Conservation (phyloP, 2,797 vertebrate species). For the Centroberyx gerrardi region DNA sequence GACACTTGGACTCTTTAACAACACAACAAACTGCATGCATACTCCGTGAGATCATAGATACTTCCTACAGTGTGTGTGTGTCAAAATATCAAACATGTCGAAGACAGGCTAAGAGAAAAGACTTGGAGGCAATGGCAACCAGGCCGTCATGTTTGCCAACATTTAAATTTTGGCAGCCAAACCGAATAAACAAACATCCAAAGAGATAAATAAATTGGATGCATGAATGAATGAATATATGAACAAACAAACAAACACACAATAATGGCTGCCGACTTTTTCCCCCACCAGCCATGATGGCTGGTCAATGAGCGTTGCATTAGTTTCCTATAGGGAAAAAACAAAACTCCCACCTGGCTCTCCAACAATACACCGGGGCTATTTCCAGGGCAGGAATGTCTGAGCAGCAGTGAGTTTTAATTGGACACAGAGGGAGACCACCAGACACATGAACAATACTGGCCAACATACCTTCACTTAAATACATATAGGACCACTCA, state of each 20-base stretch:
- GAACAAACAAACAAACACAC: not conserved
- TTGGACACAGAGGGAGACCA: conserved; percentile 10
- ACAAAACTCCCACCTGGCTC: conserved; percentile 1
- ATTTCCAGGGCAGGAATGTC: conserved; percentile 18
- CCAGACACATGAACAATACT: conserved; percentile 8
- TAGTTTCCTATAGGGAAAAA: not conserved
- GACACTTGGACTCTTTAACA: not conserved
- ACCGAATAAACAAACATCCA: conserved; percentile 2
- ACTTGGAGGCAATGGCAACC: conserved; percentile 22
- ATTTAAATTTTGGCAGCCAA: conserved; percentile 15
- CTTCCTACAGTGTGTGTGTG: conserved; percentile 5
- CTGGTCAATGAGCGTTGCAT: not conserved
- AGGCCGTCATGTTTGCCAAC: not conserved
- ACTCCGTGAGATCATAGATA: conserved; percentile 2
- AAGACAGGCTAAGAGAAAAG: conserved; percentile 1
- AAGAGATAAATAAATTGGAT: not conserved
- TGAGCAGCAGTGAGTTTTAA: conserved; percentile 10
- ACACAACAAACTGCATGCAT: conserved; percentile 16
- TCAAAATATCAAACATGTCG: conserved; percentile 11
- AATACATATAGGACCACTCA: not conserved
- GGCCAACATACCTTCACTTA: not conserved
- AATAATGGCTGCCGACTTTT: not conserved
- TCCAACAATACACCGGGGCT: not conserved
- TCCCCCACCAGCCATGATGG: not conserved
- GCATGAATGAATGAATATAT: conserved; percentile 12